Percentiles rank a stretch among this genome's conserved stretches.
phyloP scores from a whole-genome alignment of 2,888 invertebrate species.

The Alcis repandata region DNA sequence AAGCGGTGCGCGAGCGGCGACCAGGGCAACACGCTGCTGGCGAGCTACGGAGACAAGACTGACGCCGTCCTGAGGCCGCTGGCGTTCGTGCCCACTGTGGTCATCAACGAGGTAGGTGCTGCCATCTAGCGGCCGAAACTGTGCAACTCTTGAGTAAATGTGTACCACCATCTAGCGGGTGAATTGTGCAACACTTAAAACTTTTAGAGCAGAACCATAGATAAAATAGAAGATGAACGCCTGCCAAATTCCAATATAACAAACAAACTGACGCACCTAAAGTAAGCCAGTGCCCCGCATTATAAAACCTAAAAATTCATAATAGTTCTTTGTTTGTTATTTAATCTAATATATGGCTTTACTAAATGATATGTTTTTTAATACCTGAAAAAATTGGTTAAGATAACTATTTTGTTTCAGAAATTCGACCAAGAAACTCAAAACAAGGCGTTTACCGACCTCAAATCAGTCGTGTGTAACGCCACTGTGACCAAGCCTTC shows the following conservation, averaged over 20 bases:
- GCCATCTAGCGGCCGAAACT: background rate
- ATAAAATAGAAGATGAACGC: too few relatives aligned
- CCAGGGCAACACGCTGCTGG: conserved; percentile 74
- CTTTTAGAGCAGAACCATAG: too few relatives aligned
- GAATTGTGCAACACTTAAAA: too few relatives aligned
- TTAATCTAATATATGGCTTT: too few relatives aligned
- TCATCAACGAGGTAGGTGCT: conserved; percentile 86
- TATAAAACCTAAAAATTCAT: too few relatives aligned
- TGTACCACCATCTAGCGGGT: too few relatives aligned
- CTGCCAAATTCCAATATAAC: too few relatives aligned
- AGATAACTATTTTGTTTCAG: conserved; percentile 67
- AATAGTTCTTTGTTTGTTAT: too few relatives aligned
- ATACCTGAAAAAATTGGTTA: too few relatives aligned
- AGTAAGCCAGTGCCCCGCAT: too few relatives aligned
- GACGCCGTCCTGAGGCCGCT: conserved; percentile 84
- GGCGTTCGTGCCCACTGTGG: conserved; percentile 88
- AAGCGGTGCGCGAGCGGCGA: conserved; percentile 68
- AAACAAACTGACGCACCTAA: too few relatives aligned
- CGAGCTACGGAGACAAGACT: conserved; percentile 86
- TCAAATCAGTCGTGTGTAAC: conserved; percentile 86
- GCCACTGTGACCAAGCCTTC: conserved; percentile 67
- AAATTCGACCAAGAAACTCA: conserved; percentile 86
- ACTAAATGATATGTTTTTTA: too few relatives aligned
- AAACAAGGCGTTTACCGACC: conserved; percentile 84
- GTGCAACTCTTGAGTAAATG: background rate